Evolutionary conservation across 2,797 vertebrate genomes (phyloP), one percentile per base, ranked within the genome.

Genomic region (Eupleurogrammus muticus): DNA sequence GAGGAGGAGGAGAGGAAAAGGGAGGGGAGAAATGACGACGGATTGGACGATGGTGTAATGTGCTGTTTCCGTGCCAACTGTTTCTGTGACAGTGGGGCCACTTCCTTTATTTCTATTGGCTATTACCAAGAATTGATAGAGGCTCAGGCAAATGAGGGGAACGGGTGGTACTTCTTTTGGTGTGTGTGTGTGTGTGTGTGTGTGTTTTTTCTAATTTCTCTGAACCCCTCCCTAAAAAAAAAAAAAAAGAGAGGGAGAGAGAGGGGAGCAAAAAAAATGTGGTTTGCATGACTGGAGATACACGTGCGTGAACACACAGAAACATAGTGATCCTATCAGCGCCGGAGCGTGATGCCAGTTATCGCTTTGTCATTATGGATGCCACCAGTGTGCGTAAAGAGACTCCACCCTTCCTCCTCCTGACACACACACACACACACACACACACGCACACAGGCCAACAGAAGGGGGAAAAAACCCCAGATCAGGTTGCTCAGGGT

Each of bases 51-150:
- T 91, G 92, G 92, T 92, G 90, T 93, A 93, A 93, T 92, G 92
- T 91, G 91, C 90, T 92, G 94, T 94, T 94, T 94, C 94, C 88
- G 92, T 94, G 94, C 94, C 94, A 95, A 94, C 93, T 93, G 92
- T 93, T 91, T 90, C 92, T 92, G 92, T 93, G 90, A 94, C 91
- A 93, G 92, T 90, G 87, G 84, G 89, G 84, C 88, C 86, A 87
- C 90, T 92, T 93, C 92, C 89, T 93, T 89, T 85, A 85, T 89
- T 84, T 90, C 87, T 81, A 93, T 93, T 93, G 92, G 93, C 83
- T 90, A 75, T 78, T 46, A 84, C 38, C 61, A 75, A 60, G 63
- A 91, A 92, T 42, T 79, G 92, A 93, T 89, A 73, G 87, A 70
- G 73, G 77, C 74, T 74, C 34, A 2, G 75, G 83, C 88, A 83